A percentile compares a stretch with the other conserved stretches of the same genome.
Conservation (phyloP, 2,797 vertebrate species). For the Margarornis squamiger region DNA sequence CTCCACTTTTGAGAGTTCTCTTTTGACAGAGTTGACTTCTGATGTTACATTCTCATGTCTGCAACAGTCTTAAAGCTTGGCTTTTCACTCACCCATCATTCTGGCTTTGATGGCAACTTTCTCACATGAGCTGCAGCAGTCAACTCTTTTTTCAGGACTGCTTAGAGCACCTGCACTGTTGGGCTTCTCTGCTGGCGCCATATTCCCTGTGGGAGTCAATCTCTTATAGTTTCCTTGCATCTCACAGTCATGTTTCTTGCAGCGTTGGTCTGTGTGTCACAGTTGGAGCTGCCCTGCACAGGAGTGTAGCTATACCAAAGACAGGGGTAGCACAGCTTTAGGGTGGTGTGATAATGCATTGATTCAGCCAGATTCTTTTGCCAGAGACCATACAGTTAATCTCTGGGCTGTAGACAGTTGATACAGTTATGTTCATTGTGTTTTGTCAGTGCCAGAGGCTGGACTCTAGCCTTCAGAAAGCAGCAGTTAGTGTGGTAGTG, state of each 20-base stretch:
- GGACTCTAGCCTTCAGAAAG: not conserved
- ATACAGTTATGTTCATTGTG: not conserved
- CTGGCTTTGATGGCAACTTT: not conserved
- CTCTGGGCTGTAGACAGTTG: not conserved
- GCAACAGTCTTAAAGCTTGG: not conserved
- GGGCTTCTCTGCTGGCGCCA: not conserved
- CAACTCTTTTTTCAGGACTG: not conserved
- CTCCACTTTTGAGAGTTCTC: not conserved
- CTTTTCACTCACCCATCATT: not conserved
- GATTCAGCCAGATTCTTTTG: not conserved
- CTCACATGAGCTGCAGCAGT: not conserved
- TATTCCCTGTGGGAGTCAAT: not conserved
- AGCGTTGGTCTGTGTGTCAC: rapidly evolving
- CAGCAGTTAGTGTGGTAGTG: not conserved
- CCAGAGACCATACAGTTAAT: not conserved
- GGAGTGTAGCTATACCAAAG: not conserved
- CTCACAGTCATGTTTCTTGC: not conserved
- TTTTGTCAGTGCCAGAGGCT: not conserved
- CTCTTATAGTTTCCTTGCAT: rapidly evolving
- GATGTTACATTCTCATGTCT: not conserved
- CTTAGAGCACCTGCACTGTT: not conserved
- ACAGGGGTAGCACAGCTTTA: not conserved
- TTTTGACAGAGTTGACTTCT: not conserved
- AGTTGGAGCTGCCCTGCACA: not conserved
- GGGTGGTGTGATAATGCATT: not conserved